phyloP scores from a whole-genome alignment of 2,113 vertebrate species.

The Spilogale gracilis region DNA sequence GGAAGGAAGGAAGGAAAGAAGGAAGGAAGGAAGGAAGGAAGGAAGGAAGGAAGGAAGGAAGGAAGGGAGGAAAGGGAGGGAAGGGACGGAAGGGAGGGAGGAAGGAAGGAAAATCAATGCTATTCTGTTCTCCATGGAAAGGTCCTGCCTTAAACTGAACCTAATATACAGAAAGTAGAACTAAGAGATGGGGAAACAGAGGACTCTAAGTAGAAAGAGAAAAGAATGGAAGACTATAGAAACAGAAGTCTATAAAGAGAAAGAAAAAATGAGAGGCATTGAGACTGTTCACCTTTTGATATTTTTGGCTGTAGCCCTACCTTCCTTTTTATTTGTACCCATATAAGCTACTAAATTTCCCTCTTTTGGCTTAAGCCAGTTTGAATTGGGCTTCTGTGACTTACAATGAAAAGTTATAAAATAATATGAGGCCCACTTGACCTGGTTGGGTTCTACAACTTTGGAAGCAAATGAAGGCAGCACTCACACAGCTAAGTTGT shows the following conservation, averaged over 20 bases:
- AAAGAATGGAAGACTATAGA: background rate
- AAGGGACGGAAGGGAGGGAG: background rate
- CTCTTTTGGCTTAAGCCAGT: background rate
- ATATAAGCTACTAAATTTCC: background rate
- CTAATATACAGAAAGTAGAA: background rate
- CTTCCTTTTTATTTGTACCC: background rate
- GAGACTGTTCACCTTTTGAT: background rate
- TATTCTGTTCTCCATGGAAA: background rate
- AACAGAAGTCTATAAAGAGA: background rate
- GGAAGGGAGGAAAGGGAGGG: fast-evolving
- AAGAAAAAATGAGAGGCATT: background rate
- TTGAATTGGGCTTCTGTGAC: background rate
- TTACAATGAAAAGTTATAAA: background rate
- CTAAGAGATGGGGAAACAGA: background rate
- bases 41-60: background rate
- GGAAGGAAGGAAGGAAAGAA: background rate
- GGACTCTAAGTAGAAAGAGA: background rate
- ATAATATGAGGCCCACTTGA: background rate
- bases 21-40: background rate
- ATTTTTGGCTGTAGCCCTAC: background rate
- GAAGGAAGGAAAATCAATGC: background rate
- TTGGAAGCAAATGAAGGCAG: background rate
- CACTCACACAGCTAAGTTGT: background rate
- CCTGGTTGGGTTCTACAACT: background rate
- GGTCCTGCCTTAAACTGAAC: background rate